Evolutionary conservation across 2,113 vertebrate species (phyloP).

Genomic region (Limanda limanda): DNA sequence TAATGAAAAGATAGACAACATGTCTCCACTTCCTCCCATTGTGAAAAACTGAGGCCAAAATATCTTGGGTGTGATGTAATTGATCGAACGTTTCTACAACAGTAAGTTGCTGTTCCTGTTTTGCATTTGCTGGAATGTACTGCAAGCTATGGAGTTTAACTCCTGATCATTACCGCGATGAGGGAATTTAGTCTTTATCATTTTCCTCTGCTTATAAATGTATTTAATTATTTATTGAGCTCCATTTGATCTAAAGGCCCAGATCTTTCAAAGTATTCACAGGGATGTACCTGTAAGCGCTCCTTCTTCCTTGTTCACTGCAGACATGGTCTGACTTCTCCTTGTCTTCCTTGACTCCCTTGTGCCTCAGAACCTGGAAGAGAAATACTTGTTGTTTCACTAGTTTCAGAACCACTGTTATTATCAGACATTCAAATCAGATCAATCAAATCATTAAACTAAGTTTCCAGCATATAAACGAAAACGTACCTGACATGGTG

Average conservation of each 20-base stretch:
- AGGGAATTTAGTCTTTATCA: too few species aligned
- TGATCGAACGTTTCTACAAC: too few species aligned
- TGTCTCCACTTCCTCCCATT: too few species aligned
- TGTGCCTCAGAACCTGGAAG: not conserved
- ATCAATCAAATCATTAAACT: not conserved
- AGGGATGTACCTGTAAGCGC: constrained; percentile 1
- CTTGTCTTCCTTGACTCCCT: not conserved
- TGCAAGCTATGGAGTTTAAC: not conserved
- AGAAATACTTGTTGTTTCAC: not conserved
- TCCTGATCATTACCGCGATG: not conserved
- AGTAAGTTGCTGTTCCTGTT: not conserved
- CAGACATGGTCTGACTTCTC: not conserved
- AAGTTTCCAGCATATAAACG: not conserved
- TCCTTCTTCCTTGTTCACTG: not conserved
- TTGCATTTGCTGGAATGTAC: not conserved
- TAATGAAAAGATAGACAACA: too few species aligned
- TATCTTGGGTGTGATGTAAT: too few species aligned
- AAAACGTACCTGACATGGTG: not conserved
- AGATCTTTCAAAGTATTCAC: not conserved
- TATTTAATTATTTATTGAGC: not conserved
- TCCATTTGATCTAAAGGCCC: not conserved
- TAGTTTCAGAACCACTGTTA: not conserved
- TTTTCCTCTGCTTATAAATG: not conserved
- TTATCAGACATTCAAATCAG: not conserved
- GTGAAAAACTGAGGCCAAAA: too few species aligned